Base-by-base conservation (phyloP, 2,113 vertebrate species). In the Takifugu bimaculatus region DNA sequence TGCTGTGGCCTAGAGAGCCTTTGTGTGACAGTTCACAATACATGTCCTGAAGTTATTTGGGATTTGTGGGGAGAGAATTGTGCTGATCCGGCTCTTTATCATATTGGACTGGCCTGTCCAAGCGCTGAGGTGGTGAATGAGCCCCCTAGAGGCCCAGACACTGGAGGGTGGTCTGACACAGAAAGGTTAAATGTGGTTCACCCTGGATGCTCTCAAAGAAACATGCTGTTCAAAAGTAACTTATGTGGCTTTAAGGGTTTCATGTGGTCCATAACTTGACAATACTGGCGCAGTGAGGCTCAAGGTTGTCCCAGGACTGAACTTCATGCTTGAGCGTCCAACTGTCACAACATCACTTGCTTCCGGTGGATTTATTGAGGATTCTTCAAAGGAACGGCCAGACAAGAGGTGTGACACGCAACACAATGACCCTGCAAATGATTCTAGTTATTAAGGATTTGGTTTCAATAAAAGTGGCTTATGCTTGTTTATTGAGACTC, bases 291-390 rank as follows among this genome's bases (percentile, higher is more conserved):
- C 81, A 63, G 43, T 86, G 83, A 93, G 87, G 84, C 85, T 91
- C 88, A 77, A 67, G 87, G 88, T 83, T 93, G 90, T 92, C 90
- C 92, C 89, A 85, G 81, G 85, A 68, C 89, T 94, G 92, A 95
- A 93, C 90, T 88, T 90, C 89, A 88, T 82, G 68, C n/a, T 83
- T 83, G 73, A 82, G 80, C 84, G 66, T 83, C 75, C 61, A 61
- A 75, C 58, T 71, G 70, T 75, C 64, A 64, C 59, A 77, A 80
- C 81, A 75, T 70, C 70, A 76, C 72, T 88, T 87, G 83, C 85
- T 82, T 74, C 67, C 43, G 67, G 53, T 60, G 77, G 69, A 85
- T 89, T 85, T 87, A 88, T 84, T 77, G 86, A 77, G 47, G 54
- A 54, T n/a, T 70, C 75, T 75, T 87, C 79, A 82, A 82, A 85